Conservation (phyloP, 2,797 vertebrate genomes). For the Acipenser transmontanus region DNA sequence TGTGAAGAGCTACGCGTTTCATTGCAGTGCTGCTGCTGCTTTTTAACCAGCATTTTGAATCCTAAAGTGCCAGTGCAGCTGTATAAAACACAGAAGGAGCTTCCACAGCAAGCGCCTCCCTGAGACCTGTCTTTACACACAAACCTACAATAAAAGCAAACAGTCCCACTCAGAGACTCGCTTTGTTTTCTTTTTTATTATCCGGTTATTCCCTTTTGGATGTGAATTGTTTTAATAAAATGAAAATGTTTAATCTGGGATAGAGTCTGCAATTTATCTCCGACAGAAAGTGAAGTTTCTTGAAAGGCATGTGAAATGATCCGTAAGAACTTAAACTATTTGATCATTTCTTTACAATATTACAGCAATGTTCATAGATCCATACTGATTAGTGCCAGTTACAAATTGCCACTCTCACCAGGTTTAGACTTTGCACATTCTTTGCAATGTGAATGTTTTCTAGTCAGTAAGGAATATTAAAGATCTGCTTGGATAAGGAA, state of each 20-base stretch:
- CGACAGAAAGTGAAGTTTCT: too few relatives aligned
- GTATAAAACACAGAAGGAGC: background rate
- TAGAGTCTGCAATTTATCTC: too few relatives aligned
- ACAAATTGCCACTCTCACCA: slow-evolving; percentile 30
- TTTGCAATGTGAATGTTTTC: slow-evolving; percentile 25
- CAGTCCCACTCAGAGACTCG: too few relatives aligned
- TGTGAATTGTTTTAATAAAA: too few relatives aligned
- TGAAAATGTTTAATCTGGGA: too few relatives aligned
- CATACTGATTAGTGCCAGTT: slow-evolving; percentile 30
- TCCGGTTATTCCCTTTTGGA: too few relatives aligned
- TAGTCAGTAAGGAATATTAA: slow-evolving; percentile 8
- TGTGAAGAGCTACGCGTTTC: too few relatives aligned
- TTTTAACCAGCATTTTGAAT: slow-evolving; percentile 57
- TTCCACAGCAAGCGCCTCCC: background rate
- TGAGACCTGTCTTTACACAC: background rate
- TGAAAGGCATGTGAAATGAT: background rate
- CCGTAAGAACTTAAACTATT: background rate
- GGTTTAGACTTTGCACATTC: slow-evolving; percentile 6
- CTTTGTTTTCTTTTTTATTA: too few relatives aligned
- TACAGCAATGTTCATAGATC: slow-evolving; percentile 19
- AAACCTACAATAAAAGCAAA: too few relatives aligned
- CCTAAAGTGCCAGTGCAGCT: slow-evolving; percentile 33
- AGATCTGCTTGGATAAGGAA: slow-evolving; percentile 24
- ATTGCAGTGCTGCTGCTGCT: too few relatives aligned
- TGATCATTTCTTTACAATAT: slow-evolving; percentile 16